A percentile compares a stretch with the other conserved stretches of the same genome.
Evolutionary conservation across 1,140 invertebrate genomes (phyloP).

Genomic region (Conopomorpha cramerella): DNA sequence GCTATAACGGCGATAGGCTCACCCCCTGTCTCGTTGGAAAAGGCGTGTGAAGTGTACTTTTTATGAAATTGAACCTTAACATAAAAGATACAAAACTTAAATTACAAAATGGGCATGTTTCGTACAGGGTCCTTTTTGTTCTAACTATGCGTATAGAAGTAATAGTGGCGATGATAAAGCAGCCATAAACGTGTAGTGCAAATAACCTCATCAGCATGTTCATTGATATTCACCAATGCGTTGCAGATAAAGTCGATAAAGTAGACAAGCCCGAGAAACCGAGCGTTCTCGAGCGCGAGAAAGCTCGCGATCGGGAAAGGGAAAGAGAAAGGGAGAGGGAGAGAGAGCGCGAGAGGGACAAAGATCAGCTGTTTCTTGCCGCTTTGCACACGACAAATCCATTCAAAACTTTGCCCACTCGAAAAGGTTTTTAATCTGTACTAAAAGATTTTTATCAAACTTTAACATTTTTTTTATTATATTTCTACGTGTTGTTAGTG

Average conservation of each 20-base stretch:
- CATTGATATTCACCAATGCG: background rate
- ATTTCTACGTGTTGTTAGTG: background rate
- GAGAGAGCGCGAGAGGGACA: slow-evolving; percentile 23
- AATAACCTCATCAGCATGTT: no score
- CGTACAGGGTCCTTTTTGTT: no score
- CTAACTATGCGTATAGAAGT: no score
- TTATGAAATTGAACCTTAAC: no score
- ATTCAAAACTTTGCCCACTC: slow-evolving; percentile 28
- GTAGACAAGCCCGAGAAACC: slow-evolving; percentile 7
- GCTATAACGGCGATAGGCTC: no score
- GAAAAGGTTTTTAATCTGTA: slow-evolving; percentile 26
- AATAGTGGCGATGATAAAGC: no score
- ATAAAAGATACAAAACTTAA: no score
- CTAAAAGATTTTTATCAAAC: background rate
- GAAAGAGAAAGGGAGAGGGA: slow-evolving; percentile 15
- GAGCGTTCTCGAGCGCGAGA: slow-evolving; percentile 18
- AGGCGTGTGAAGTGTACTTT: no score
- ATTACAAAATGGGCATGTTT: no score
- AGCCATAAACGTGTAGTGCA: no score
- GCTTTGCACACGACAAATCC: slow-evolving; percentile 41
- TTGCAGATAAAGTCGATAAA: background rate
- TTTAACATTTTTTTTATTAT: background rate
- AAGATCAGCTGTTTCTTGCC: slow-evolving; percentile 28
- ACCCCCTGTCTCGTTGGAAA: no score
- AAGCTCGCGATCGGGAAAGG: slow-evolving; percentile 12